phyloP scores from a whole-genome alignment of 2,797 vertebrate species.

The Erpetoichthys calabaricus region DNA sequence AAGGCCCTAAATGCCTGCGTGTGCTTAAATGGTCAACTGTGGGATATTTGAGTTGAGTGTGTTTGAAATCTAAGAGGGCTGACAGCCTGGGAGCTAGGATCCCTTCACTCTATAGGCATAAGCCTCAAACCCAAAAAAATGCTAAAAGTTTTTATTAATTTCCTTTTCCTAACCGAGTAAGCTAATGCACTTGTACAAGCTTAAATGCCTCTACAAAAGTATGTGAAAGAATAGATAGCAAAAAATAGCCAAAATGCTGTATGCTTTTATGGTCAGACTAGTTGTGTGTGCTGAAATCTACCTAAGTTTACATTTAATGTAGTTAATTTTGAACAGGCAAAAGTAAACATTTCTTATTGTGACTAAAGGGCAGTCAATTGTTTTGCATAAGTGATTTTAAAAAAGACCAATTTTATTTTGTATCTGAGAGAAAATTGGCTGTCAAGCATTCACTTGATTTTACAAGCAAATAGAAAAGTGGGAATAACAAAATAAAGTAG shows the following conservation, averaged over 20 bases:
- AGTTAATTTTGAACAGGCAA: no score
- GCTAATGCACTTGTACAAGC: no score
- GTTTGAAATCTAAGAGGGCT: conserved; percentile 76
- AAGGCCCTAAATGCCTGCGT: conserved; percentile 68
- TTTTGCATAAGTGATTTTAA: conserved; percentile 60
- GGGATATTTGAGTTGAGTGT: conserved; percentile 59
- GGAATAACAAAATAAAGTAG: conserved; percentile 61
- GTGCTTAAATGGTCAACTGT: conserved; percentile 65
- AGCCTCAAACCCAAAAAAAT: conserved; percentile 34
- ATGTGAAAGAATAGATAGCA: no score
- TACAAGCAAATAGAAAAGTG: conserved; percentile 41
- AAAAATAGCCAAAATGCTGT: no score
- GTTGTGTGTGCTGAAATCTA: no score
- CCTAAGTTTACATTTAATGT: no score
- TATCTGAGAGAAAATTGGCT: conserved; percentile 54
- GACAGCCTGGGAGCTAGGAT: conserved; percentile 64
- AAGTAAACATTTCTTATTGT: no score
- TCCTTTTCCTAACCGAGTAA: no score
- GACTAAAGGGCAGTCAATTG: conserved; percentile 41
- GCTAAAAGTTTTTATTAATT: no score
- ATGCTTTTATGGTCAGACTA: no score
- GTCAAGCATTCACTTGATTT: conserved; percentile 47
- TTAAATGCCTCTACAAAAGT: no score
- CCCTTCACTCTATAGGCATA: conserved; percentile 45
- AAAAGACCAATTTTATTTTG: conserved; percentile 68